Base-by-base conservation (phyloP, 2,888 invertebrate genomes). In the Dryocosmus kuriphilus region DNA sequence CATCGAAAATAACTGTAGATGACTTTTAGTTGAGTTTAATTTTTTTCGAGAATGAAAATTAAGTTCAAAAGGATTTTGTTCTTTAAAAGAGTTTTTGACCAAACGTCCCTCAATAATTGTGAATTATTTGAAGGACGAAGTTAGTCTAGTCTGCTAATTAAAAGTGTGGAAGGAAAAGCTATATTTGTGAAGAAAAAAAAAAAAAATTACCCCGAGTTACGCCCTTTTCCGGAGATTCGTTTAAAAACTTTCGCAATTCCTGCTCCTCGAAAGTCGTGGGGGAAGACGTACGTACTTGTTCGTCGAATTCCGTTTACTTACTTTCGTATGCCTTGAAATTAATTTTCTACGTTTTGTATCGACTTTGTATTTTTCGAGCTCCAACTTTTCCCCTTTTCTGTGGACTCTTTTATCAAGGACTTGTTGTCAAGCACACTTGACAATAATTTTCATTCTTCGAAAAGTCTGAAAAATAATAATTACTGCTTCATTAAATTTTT, bases 251-350 rank as follows among this genome's bases (percentile, higher is more conserved):
- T 11, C 30, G 71, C 71, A 51, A 71, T 71, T 71, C 46, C 71
- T 71, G 51, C 51, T 71, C 22, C n/a, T 46, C 51, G 51, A 71
- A 71, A 51, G 71, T 71, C 55, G 19, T 55, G 55, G 32, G 46
- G 71, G 46, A 71, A 46, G 30, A 51, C n/a, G n/a, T n/a, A 71
- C 71, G 71, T 51, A 71, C 67, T 67, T 67, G 51, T 51, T 51
- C 30, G 51, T 46, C n/a, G 30, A 71, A 71, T 71, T 46, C 30
- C 51, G 51, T 32, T 71, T 32, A 51, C 71, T 27, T 46, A 71
- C 71, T 71, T 71, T 51, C 51, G 71, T 51, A 71, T 71, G 24
- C 46, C 41, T 51, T n/a, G 51, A 71, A 71, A 71, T 71, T 71
- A 71, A 71, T 71, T 71, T 71, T 51, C 51, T 32, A 30, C 32